Evolutionary conservation across 2,113 vertebrate genomes (phyloP).

Genomic region (Suncus etruscus): DNA sequence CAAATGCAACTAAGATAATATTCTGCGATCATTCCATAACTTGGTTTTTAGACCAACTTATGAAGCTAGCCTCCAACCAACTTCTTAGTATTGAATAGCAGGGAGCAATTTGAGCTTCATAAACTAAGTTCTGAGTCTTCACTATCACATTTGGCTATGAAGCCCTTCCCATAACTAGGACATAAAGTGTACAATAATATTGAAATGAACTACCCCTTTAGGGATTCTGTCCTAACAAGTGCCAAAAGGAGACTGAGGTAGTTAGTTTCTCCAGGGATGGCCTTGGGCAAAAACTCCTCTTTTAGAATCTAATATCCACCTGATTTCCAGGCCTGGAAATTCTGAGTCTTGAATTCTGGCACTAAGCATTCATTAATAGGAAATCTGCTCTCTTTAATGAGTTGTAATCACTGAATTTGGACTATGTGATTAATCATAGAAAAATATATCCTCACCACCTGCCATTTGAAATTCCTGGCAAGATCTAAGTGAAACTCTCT

Average conservation of each 20-base stretch:
- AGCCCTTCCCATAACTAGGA: background rate
- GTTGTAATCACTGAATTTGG: slow-evolving; percentile 69
- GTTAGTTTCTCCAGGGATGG: accelerated
- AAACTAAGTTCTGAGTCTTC: background rate
- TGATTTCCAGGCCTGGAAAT: background rate
- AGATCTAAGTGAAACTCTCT: slow-evolving; percentile 4
- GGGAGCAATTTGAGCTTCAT: background rate
- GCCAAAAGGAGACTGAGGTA: accelerated
- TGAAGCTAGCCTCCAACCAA: background rate
- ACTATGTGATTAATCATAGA: slow-evolving; percentile 55
- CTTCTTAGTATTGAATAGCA: background rate
- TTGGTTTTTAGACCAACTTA: background rate
- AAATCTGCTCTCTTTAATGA: slow-evolving; percentile 74
- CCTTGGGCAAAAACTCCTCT: accelerated
- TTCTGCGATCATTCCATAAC: background rate
- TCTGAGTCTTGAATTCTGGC: background rate
- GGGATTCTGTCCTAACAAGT: background rate
- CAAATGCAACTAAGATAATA: background rate
- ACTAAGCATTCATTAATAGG: background rate
- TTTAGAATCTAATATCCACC: background rate
- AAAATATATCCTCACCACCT: slow-evolving; percentile 64
- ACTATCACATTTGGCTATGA: background rate
- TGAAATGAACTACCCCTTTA: background rate
- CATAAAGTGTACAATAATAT: no score
- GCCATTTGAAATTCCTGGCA: slow-evolving; percentile 52